These are phyloP conservation scores for Rhagoletis zephyria DNA, from an alignment of 1,140 invertebrate genomes.

Conservation along the genomic window DNA sequence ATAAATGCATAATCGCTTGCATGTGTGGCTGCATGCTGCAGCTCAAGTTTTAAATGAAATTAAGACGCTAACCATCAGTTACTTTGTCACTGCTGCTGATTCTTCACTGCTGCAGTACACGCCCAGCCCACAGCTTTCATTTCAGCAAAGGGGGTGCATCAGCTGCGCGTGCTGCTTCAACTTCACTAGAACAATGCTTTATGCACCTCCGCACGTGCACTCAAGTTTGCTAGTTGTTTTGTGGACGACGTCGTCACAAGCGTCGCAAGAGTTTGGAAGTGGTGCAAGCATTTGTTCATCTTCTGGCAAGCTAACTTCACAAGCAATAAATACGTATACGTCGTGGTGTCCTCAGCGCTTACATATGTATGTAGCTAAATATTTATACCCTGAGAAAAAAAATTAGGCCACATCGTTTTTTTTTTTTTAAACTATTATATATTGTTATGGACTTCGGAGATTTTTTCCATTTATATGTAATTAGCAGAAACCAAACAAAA, in stretches of 20 bases:
- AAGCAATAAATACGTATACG: background rate
- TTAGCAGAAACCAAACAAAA: no score
- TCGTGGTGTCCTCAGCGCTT: background rate
- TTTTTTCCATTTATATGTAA: no score
- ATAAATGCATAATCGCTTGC: background rate
- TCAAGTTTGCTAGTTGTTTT: slow-evolving; percentile 10
- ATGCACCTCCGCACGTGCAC: slow-evolving; percentile 39
- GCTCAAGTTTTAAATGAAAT: slow-evolving; percentile 50
- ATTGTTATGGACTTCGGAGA: no score
- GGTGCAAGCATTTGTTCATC: background rate
- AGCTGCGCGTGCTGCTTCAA: background rate
- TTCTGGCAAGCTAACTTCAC: background rate
- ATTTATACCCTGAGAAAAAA: no score
- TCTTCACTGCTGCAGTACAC: background rate
- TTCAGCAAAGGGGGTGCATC: background rate
- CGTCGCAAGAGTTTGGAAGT: background rate
- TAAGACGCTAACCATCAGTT: slow-evolving; percentile 50
- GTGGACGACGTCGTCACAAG: background rate
- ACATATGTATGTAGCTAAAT: no score
- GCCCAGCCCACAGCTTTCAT: no score
- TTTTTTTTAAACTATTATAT: no score
- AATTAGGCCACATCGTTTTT: no score
- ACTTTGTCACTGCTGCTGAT: slow-evolving; percentile 36
- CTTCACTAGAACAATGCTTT: background rate
- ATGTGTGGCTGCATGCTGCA: background rate